Conservation (phyloP, 2,888 invertebrate genomes). For the Aphodius sticticus region DNA sequence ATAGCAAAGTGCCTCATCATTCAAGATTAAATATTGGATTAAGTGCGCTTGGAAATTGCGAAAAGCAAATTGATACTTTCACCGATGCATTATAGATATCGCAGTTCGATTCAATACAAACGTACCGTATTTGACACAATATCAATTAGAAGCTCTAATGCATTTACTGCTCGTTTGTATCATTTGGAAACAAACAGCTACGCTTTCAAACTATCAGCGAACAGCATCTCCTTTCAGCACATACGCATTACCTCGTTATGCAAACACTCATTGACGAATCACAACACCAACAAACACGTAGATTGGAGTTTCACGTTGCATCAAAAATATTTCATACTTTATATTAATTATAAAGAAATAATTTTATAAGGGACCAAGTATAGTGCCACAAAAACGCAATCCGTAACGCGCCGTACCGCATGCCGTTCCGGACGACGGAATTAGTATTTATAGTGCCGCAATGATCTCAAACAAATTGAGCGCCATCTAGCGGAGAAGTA, state of each 20-base stretch:
- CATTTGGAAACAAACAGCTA: not conserved
- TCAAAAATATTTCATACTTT: too few species aligned
- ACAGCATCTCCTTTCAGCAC: not conserved
- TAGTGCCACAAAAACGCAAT: too few species aligned
- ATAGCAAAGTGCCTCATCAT: not conserved
- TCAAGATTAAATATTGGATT: not conserved
- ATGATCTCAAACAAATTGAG: too few species aligned
- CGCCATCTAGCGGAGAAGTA: too few species aligned
- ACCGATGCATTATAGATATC: not conserved
- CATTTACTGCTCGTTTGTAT: not conserved
- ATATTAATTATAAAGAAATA: too few species aligned
- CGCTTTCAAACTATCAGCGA: not conserved
- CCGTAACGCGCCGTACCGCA: too few species aligned
- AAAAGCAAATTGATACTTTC: constrained; percentile 4
- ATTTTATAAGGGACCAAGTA: too few species aligned
- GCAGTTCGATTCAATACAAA: not conserved
- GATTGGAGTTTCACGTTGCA: too few species aligned
- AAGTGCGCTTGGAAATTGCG: not conserved
- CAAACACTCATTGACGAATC: too few species aligned
- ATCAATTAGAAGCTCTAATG: constrained; percentile 4
- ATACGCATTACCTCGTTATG: not conserved
- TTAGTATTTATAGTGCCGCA: too few species aligned
- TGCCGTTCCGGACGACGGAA: too few species aligned
- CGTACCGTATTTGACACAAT: not conserved
- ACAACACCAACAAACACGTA: too few species aligned